Conservation (phyloP, 2,888 invertebrate species). For the Lumbricus terrestris region DNA sequence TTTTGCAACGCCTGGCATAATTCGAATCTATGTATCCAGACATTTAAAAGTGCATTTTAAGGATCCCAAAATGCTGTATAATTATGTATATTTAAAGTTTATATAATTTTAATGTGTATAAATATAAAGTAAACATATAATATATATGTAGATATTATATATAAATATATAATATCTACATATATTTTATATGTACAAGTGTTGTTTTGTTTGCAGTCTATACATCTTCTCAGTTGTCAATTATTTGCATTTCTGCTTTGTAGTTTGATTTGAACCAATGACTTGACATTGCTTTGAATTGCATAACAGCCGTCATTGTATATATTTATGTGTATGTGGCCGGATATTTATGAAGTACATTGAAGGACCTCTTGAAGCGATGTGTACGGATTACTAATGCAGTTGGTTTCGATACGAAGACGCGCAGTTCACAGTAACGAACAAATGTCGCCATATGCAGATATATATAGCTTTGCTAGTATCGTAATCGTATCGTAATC, state of each 20-base stretch:
- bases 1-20: neutral
- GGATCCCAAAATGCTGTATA: neutral
- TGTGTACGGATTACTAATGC: neutral
- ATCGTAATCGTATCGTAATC: neutral
- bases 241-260: neutral
- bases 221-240: neutral
- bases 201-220: neutral
- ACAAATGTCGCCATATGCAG: too few species aligned
- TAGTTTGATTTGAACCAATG: neutral
- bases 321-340: neutral
- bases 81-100: neutral
- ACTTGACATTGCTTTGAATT: neutral
- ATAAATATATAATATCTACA: neutral
- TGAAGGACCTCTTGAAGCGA: neutral
- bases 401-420: neutral
- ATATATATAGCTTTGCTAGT: neutral
- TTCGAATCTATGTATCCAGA: neutral
- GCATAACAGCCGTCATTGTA: neutral
- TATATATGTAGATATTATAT: too few species aligned
- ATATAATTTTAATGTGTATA: neutral
- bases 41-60: neutral
- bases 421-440: neutral
- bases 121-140: neutral
- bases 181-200: neutral
- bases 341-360: neutral